Evolutionary conservation across 2,797 vertebrate species (phyloP), one percentile per base, ranked within the genome.

Genomic region (Jordanella pulchra): DNA sequence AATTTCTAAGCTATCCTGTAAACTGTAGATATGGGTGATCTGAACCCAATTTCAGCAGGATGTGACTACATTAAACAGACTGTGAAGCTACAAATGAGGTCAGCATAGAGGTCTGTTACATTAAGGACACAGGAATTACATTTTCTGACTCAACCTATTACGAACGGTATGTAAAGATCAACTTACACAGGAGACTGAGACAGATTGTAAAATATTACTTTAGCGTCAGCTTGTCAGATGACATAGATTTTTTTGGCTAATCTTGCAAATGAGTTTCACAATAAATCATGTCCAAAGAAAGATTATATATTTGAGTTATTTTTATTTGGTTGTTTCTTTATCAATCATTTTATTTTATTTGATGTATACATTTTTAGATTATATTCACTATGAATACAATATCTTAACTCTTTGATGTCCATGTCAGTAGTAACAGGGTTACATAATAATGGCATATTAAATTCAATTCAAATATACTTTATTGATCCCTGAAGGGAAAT

Each of bases 41-140:
- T 21, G 55, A 81, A 86, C 73, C 76, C 66, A 67, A 81, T 86
- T 84, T 84, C 81, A 74, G 71, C 55, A 71, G 79, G 79, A 82
- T 85, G 74, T 44, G 45, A 28, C 27, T 64, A 61, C 81, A 84
- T 86, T 86, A 85, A 79, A 87, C 61, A 67, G 77, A 82, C 75
- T 81, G 83, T 80, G 82, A 75, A 80, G 83, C 74, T 80, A 77
- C 69, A 87, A 89, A 90, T 87, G 85, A 90, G 86, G 83, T 87
- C 75, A 79, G 78, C 71, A 32, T 58, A 70, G 73, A 68, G n/a
- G 76, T 75, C 51, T 69, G 75, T 67, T 78, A 71, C 58, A 55
- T 74, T 85, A 61, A 79, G 73, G 84, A 68, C 77, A 80, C 12
- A 71, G 54, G 60, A 83, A 74, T 87, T 80, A 76, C 21, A 32